These are phyloP conservation scores for Protaetia brevitarsis DNA, from an alignment of 1,140 invertebrate genomes.

Conservation along the genomic window DNA sequence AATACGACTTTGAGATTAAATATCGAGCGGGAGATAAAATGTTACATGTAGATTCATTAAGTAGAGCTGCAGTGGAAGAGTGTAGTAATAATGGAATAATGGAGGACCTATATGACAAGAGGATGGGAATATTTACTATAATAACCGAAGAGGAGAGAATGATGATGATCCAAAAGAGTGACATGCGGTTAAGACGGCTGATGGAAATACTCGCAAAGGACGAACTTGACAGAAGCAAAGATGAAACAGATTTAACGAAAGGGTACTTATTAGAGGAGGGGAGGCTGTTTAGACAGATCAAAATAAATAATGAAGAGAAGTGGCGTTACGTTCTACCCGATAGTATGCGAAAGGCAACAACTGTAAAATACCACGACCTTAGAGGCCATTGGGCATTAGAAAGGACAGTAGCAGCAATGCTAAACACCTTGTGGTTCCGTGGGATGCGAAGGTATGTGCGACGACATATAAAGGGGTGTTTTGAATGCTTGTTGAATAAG, in stretches of 20 bases:
- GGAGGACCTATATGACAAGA: constrained; percentile 15
- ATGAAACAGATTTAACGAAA: too few relatives aligned
- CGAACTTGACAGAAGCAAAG: not conserved
- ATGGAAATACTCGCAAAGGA: not conserved
- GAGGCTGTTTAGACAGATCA: not conserved
- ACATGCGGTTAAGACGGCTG: not conserved
- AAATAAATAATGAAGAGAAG: not conserved
- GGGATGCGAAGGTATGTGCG: constrained; percentile 28
- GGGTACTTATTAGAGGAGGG: not conserved
- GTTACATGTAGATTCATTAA: constrained; percentile 42
- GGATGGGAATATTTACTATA: not conserved
- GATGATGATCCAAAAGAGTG: not conserved
- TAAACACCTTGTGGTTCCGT: constrained; percentile 23
- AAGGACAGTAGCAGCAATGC: constrained; percentile 6
- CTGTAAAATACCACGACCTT: constrained; percentile 22
- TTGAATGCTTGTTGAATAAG: constrained; percentile 29
- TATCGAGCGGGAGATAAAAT: constrained; percentile 28
- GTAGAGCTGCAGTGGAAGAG: constrained; percentile 29
- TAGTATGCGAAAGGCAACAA: constrained; percentile 21
- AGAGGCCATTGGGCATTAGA: constrained; percentile 22
- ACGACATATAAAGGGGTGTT: constrained; percentile 29
- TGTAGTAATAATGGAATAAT: not conserved
- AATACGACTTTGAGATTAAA: constrained; percentile 30
- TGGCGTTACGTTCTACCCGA: constrained; percentile 24
- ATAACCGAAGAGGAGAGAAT: not conserved